Base-by-base conservation (phyloP, 2,113 vertebrate species). In the Poecile atricapillus region DNA sequence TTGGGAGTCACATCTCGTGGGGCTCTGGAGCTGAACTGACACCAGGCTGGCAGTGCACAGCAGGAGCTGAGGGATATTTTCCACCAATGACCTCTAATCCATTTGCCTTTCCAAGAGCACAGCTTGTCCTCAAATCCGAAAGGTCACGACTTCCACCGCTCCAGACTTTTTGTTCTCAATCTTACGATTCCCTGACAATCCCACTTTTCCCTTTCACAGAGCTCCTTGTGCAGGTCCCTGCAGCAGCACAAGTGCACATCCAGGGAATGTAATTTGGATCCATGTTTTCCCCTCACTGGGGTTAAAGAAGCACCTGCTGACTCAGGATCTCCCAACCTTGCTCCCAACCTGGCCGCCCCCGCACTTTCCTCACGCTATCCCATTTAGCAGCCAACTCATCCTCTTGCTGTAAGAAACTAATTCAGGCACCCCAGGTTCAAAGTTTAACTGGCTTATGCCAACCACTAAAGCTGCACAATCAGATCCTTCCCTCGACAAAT, bases 371-470 rank as follows among this genome's bases (percentile, higher is more conserved):
- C 82, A 62, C 23, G 8, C 65, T n/a, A 87, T 63, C 94, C 86
- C 91, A 47, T 67, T 94, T 70, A 92, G 92, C 83, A 94, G 77
- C 77, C 41, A 91, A 76, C 83, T 95, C 86, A 92, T 84, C 95
- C 91, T 84, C 91, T 74, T 87, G 64, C 86, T 2, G 0, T 67
- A 79, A 85, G 65, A 87, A 95, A 96, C 77, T 74, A 96, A 93
- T 78, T 89, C 49, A 71, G 56, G 79, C 68, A 77, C 39, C 93
- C 41, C 92, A 92, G 90, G 69, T 92, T 94, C 87, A 83, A 89
- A 78, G 68, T 93, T 93, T 85, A 94, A 94, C 88, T 87, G 78
- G 86, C 84, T 94, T 89, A 87, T 17, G 65, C 74, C 79, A 69
- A 35, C 0, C 6, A 73, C 63, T 77, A 69, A 92, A 94, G 90